Conservation (phyloP, 2,113 vertebrate species). For the Thalassoma bifasciatum region DNA sequence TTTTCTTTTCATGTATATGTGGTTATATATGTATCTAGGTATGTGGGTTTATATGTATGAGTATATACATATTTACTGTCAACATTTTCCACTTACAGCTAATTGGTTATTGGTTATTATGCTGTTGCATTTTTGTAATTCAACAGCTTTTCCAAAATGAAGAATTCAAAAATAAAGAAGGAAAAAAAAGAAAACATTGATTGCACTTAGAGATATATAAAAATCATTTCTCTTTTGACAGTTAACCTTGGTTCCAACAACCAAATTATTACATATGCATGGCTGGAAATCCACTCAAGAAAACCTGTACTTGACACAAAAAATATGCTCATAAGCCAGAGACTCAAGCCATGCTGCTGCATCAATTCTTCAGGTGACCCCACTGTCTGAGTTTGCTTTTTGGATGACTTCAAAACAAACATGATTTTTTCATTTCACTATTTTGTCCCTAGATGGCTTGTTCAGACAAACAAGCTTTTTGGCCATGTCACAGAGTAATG, state of each 20-base stretch:
- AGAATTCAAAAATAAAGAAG: too few relatives aligned
- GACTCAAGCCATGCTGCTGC: neutral
- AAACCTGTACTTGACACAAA: neutral
- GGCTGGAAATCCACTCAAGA: neutral
- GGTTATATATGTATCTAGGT: too few relatives aligned
- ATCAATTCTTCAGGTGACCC: neutral
- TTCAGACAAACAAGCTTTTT: conserved; percentile 25
- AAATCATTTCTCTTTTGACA: too few relatives aligned
- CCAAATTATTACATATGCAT: neutral
- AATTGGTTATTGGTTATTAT: too few relatives aligned
- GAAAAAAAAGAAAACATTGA: too few relatives aligned
- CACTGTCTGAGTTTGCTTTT: neutral
- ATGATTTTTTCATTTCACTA: neutral
- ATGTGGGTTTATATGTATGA: too few relatives aligned
- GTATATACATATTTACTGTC: too few relatives aligned
- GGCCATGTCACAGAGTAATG: conserved; percentile 36
- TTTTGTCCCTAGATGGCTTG: conserved; percentile 1
- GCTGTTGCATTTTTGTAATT: too few relatives aligned
- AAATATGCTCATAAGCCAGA: neutral
- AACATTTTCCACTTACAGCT: too few relatives aligned
- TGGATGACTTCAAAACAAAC: neutral
- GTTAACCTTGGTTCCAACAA: neutral
- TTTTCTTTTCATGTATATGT: too few relatives aligned
- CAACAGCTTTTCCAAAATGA: too few relatives aligned
- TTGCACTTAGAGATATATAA: too few relatives aligned